Percentiles rank a stretch among this genome's conserved stretches.
Conservation (phyloP, 2,888 invertebrate genomes). For the Calliopum simillimum region DNA sequence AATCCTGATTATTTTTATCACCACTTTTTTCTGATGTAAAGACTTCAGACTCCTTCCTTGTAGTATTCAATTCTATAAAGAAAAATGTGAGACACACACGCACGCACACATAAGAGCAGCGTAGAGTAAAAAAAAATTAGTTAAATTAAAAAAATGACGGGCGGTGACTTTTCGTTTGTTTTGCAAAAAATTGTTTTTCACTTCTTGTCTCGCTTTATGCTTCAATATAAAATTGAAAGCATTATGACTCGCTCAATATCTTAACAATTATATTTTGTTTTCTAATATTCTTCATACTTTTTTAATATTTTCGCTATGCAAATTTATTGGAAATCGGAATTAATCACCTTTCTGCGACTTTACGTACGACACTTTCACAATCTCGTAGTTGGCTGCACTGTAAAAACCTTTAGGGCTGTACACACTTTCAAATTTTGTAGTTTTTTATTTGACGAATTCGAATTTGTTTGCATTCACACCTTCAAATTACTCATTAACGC, state of each 20-base stretch:
- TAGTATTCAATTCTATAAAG: constrained; percentile 26
- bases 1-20: constrained; percentile 31
- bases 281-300: not conserved
- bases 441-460: not conserved
- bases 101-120: constrained; percentile 37
- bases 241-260: too few species aligned
- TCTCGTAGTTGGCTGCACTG: too few species aligned
- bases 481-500: too few species aligned
- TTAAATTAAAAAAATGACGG: constrained; percentile 43
- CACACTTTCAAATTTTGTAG: not conserved
- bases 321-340: constrained; percentile 38
- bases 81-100: constrained; percentile 33
- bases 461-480: too few species aligned
- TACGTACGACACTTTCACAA: constrained; percentile 44
- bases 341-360: constrained; percentile 51
- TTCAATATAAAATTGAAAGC: too few species aligned
- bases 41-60: constrained; percentile 15
- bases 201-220: not conserved
- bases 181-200: constrained; percentile 38
- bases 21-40: constrained; percentile 23
- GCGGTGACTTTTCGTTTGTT: constrained; percentile 40
- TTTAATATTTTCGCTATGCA: constrained; percentile 40
- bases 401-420: constrained; percentile 1
- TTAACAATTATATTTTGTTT: not conserved
- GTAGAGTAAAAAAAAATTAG: constrained; percentile 36